Evolutionary conservation across 2,888 invertebrate species (phyloP).

Genomic region (Melanostoma scalare): DNA sequence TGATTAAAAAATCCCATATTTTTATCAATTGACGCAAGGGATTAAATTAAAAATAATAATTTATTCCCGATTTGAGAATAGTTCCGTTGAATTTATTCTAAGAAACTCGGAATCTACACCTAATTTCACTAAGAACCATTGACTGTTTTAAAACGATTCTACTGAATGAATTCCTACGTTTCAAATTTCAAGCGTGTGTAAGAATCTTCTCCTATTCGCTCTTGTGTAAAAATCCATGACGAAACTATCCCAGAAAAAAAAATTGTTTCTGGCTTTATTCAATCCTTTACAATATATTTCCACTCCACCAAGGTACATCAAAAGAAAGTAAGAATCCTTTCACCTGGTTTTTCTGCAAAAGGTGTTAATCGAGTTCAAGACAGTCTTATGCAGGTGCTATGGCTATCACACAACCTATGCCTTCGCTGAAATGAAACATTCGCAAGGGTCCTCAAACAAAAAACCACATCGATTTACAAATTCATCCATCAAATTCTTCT

Average conservation of each 20-base stretch:
- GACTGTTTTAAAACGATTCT: no score
- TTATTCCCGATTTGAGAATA: no score
- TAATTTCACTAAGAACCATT: no score
- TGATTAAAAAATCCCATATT: no score
- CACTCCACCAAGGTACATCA: not conserved
- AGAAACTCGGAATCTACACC: no score
- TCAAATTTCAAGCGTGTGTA: no score
- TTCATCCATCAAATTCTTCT: slow-evolving; percentile 32
- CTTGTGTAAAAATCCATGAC: slow-evolving; percentile 15
- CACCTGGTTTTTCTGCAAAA: slow-evolving; percentile 27
- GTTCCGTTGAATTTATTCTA: no score
- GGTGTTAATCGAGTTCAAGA: not conserved
- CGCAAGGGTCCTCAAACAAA: slow-evolving; percentile 28
- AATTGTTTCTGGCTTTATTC: slow-evolving; percentile 28
- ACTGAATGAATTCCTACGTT: no score
- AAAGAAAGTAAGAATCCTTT: slow-evolving; percentile 26
- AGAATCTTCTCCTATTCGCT: slow-evolving; percentile 1
- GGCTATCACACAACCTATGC: slow-evolving; percentile 2
- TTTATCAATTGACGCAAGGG: no score
- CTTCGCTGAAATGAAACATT: slow-evolving; percentile 20
- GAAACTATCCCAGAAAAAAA: not conserved
- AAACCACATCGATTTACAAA: not conserved
- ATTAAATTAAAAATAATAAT: no score
- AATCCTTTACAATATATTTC: slow-evolving; percentile 11
- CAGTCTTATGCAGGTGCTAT: slow-evolving; percentile 52